These are phyloP conservation scores for Rhagoletis pomonella DNA, from an alignment of 1,140 invertebrate species.

Conservation along the genomic window DNA sequence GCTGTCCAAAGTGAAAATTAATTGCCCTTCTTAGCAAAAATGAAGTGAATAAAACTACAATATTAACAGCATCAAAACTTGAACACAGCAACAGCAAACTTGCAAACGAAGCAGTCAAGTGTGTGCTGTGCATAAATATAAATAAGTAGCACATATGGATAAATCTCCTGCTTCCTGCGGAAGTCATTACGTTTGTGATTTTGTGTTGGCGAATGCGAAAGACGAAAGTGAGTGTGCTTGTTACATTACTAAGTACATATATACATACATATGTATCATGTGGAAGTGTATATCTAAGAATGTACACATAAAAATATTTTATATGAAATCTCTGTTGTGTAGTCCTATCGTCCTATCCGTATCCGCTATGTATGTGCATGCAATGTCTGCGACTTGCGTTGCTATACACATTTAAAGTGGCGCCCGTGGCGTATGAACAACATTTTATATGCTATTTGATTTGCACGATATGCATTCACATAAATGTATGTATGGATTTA, in stretches of 20 bases:
- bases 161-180: constrained; percentile 39
- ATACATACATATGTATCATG: background rate
- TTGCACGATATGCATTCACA: background rate
- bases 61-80: background rate
- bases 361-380: too few species aligned
- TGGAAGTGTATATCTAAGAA: background rate
- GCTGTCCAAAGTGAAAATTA: too few species aligned
- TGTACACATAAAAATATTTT: too few species aligned
- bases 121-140: background rate
- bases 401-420: too few species aligned
- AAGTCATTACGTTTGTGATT: constrained; percentile 23
- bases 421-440: constrained; percentile 21
- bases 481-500: background rate
- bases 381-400: too few species aligned
- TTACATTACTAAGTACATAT: too few species aligned
- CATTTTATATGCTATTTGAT: background rate
- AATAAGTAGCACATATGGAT: background rate
- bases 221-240: constrained; percentile 33
- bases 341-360: too few species aligned
- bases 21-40: too few species aligned
- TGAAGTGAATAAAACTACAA: background rate
- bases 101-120: too few species aligned
- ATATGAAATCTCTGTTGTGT: too few species aligned
- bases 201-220: background rate
- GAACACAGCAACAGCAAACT: background rate